Evolutionary conservation across 2,888 invertebrate genomes (phyloP).

Genomic region (Caenorhabditis virilis): DNA sequence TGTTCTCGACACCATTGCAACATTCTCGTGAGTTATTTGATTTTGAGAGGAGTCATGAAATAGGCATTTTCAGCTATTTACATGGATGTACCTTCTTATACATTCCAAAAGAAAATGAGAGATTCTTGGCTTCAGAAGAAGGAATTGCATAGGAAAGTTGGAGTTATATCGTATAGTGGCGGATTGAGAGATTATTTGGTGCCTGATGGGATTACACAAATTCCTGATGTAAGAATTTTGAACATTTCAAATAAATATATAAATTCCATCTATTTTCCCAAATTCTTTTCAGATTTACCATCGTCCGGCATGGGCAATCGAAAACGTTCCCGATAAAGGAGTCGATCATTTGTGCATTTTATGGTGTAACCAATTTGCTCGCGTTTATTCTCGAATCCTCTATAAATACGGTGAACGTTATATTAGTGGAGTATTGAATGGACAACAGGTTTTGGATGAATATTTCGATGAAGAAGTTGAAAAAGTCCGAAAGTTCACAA

Average conservation of each 20-base stretch:
- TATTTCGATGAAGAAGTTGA: neutral
- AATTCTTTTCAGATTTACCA: slow-evolving; percentile 14
- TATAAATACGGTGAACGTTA: neutral
- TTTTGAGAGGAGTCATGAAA: neutral
- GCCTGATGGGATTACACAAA: slow-evolving; percentile 17
- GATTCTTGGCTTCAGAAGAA: slow-evolving; percentile 6
- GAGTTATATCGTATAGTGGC: slow-evolving; percentile 56
- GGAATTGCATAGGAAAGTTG: neutral
- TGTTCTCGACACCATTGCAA: slow-evolving; percentile 33
- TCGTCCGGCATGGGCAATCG: slow-evolving; percentile 31
- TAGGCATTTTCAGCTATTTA: slow-evolving; percentile 31
- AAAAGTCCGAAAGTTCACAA: too few relatives aligned
- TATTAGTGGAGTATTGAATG: neutral
- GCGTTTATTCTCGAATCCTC: neutral
- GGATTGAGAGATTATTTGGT: slow-evolving; percentile 58
- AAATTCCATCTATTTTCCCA: slow-evolving; percentile 6
- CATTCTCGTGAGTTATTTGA: slow-evolving; percentile 24
- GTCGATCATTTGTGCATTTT: slow-evolving; percentile 68
- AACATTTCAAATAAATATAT: neutral
- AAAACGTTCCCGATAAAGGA: slow-evolving; percentile 31
- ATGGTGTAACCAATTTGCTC: slow-evolving; percentile 68
- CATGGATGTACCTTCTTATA: slow-evolving; percentile 15
- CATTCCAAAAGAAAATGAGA: slow-evolving; percentile 7
- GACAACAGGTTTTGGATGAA: neutral
- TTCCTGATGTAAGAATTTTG: neutral